Evolutionary conservation across 2,113 vertebrate species (phyloP).

Genomic region (Chloropsis cyanopogon): DNA sequence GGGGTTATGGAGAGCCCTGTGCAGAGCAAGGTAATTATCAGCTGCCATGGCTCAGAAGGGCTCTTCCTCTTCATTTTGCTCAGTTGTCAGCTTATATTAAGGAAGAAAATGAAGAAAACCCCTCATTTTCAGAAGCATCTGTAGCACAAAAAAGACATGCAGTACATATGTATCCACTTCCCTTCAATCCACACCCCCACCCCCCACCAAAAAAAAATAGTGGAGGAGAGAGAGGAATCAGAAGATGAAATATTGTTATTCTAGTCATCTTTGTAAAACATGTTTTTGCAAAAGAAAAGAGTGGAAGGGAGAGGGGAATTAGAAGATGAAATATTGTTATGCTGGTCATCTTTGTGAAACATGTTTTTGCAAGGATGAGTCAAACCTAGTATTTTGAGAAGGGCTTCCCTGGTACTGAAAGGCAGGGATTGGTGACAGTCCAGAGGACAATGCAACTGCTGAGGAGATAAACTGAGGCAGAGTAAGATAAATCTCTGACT

Average conservation of each 20-base stretch:
- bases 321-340: not conserved
- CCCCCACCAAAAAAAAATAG: too few species aligned
- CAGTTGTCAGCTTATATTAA: slow-evolving; percentile 66
- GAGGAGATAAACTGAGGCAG: not conserved
- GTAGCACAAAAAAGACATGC: slow-evolving; percentile 30
- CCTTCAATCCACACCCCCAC: fast-evolving
- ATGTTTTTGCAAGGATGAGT: not conserved
- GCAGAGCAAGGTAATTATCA: slow-evolving; percentile 73
- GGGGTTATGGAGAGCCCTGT: slow-evolving; percentile 64
- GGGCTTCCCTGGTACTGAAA: not conserved
- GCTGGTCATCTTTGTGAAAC: not conserved
- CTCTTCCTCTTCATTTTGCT: slow-evolving; percentile 34
- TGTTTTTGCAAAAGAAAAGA: not conserved
- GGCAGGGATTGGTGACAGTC: not conserved
- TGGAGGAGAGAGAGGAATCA: not conserved
- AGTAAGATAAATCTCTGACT: not conserved
- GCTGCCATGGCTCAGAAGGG: slow-evolving; percentile 59
- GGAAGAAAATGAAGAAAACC: slow-evolving; percentile 52
- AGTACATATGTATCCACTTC: not conserved
- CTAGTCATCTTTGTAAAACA: not conserved
- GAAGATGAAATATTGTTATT: not conserved
- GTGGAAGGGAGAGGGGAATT: fast-evolving
- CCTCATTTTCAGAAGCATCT: slow-evolving; percentile 51
- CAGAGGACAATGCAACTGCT: not conserved
- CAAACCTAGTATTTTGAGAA: not conserved